These are phyloP conservation scores for Tricholaema leucomelas DNA, from an alignment of 2,113 vertebrate genomes.

Conservation along the genomic window DNA sequence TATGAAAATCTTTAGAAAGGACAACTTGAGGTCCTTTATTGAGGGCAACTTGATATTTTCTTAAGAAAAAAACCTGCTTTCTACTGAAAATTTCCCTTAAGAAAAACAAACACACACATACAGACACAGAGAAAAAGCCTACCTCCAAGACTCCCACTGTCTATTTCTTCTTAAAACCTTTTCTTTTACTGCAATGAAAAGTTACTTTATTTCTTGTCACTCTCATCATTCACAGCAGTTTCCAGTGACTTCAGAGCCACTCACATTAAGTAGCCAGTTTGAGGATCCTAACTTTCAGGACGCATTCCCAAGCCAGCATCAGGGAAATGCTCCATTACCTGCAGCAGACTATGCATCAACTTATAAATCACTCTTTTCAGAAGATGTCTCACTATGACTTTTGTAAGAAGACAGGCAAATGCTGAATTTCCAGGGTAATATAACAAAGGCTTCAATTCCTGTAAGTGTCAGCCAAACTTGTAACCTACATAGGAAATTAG, in stretches of 20 bases:
- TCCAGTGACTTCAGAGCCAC: background rate
- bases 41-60: background rate
- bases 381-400: background rate
- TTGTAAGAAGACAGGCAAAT: background rate
- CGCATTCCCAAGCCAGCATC: background rate
- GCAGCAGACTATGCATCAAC: background rate
- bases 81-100: too few relatives aligned
- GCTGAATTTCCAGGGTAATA: background rate
- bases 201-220: background rate
- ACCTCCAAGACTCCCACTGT: background rate
- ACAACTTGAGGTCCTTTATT: background rate
- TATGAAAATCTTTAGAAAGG: background rate
- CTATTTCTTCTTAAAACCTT: background rate
- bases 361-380: background rate
- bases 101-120: too few relatives aligned
- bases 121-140: too few relatives aligned
- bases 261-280: background rate
- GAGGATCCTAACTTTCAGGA: background rate
- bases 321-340: background rate
- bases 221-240: background rate
- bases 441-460: background rate
- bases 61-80: background rate
- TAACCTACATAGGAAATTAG: background rate
- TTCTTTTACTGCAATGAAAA: background rate
- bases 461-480: background rate